Evolutionary conservation across 2,113 vertebrate species (phyloP).

Genomic region (Prietella phreatophila): DNA sequence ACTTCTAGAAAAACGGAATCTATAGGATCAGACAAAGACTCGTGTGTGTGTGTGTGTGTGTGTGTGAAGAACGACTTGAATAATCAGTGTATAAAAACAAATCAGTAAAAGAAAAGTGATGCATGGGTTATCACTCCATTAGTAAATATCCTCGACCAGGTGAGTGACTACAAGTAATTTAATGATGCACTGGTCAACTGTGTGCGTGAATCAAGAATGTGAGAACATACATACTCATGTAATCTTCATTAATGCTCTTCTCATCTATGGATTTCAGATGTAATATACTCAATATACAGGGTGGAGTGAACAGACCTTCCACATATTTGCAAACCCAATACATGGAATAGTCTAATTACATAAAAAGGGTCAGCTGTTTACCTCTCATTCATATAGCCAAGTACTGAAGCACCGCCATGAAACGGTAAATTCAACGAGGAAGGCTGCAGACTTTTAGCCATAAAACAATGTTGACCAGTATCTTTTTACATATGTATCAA

Average conservation of each 20-base stretch:
- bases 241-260: not conserved
- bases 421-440: not conserved
- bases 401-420: not conserved
- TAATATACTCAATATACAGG: not conserved
- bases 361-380: not conserved
- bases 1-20: not conserved
- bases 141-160: not conserved
- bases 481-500: not conserved
- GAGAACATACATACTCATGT: not conserved
- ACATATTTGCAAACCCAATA: not conserved
- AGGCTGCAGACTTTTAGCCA: not conserved
- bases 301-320: not conserved
- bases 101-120: not conserved
- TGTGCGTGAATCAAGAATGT: not conserved
- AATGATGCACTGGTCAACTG: not conserved
- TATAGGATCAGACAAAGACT: slow-evolving; percentile 1
- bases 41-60: not conserved
- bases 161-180: not conserved
- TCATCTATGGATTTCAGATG: not conserved
- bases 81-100: not conserved
- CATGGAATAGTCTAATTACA: not conserved
- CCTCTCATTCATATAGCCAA: not conserved
- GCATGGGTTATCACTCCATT: not conserved
- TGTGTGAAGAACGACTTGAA: not conserved
- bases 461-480: not conserved